Base-by-base conservation (phyloP, 2,888 invertebrate genomes). In the Colostygia pectinataria region DNA sequence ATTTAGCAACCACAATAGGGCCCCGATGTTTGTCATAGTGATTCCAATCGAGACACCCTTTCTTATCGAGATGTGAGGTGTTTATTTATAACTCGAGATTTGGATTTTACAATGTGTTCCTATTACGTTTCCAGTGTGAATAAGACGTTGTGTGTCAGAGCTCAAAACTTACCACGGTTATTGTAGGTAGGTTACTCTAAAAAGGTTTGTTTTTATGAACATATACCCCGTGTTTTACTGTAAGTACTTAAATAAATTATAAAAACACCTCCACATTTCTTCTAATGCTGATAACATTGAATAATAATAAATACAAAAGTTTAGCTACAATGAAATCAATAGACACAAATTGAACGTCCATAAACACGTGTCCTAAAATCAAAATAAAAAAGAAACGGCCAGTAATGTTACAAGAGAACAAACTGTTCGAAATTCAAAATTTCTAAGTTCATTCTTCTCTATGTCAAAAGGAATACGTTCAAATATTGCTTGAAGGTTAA, bases 1-100 rank as follows among this genome's bases (percentile, higher is more conserved):
- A 89, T 90, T 90, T 87, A 83, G 81, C 84, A 67, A 65, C 78
- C 76, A 89, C 89, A 89, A 89, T 86, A 74, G 86, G 75, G 57
- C 61, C 73, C 75, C 74, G 77, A 78, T 80, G 89, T 85, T 87
- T 86, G 86, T 82, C 83, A 74, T 77, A 61, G 59, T 71, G 86
- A 88, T 89, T 74, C 63, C 65, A 74, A 89, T 88, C 89, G 64
- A 66, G 73, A 73, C 77, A 77, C 82, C 79, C 80, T 72, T 67
- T 68, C 65, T 76, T 85, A 87, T 87, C 88, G 66, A 62, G 80
- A 79, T 82, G 56, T 57, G 63, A 78, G 77, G 74, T 82, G 61
- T 61, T 56, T 61, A 55, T 59, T 57, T 59, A 57, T 59, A 57
- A 49, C 56, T 58, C 41, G 36, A 60, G 45, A 54, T 45, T 55